Percentiles rank a stretch among this genome's conserved stretches.
Evolutionary conservation across 2,797 vertebrate genomes (phyloP).

Genomic region (Chiroxiphia lanceolata): DNA sequence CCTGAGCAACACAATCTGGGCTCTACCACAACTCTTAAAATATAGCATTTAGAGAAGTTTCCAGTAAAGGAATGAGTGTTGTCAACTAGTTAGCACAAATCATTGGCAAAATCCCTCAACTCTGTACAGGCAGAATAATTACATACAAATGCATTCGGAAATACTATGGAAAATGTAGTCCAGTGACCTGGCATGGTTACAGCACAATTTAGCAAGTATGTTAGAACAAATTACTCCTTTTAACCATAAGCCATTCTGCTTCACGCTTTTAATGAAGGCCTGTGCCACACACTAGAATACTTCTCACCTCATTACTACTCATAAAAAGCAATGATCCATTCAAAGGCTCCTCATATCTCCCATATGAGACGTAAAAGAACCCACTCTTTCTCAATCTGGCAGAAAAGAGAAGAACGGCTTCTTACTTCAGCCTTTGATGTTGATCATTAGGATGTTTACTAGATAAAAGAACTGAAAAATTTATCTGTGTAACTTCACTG

Average conservation of each 20-base stretch:
- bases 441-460: slow-evolving; percentile 81
- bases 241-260: slow-evolving; percentile 81
- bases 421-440: slow-evolving; percentile 79
- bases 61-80: slow-evolving; percentile 43
- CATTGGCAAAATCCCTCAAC: slow-evolving; percentile 56
- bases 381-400: slow-evolving; percentile 67
- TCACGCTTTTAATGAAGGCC: slow-evolving; percentile 84
- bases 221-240: slow-evolving; percentile 83
- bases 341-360: slow-evolving; percentile 80
- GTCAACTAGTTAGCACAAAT: slow-evolving; percentile 69
- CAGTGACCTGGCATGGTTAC: slow-evolving; percentile 76
- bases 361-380: slow-evolving; percentile 75
- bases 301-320: slow-evolving; percentile 89
- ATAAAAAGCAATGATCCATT: slow-evolving; percentile 88
- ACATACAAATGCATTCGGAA: slow-evolving; percentile 67
- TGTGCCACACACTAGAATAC: slow-evolving; percentile 86
- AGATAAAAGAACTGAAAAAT: slow-evolving; percentile 81
- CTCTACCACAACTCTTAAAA: slow-evolving; percentile 56
- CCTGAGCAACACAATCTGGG: slow-evolving; percentile 27
- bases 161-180: slow-evolving; percentile 73
- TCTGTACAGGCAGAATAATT: slow-evolving; percentile 60
- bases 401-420: slow-evolving; percentile 55
- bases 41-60: slow-evolving; percentile 28
- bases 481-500: slow-evolving; percentile 79
- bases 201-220: slow-evolving; percentile 80